Evolutionary conservation across 2,113 vertebrate species (phyloP), one percentile per base, ranked within the genome.

Genomic region (Rhinogobius similis): DNA sequence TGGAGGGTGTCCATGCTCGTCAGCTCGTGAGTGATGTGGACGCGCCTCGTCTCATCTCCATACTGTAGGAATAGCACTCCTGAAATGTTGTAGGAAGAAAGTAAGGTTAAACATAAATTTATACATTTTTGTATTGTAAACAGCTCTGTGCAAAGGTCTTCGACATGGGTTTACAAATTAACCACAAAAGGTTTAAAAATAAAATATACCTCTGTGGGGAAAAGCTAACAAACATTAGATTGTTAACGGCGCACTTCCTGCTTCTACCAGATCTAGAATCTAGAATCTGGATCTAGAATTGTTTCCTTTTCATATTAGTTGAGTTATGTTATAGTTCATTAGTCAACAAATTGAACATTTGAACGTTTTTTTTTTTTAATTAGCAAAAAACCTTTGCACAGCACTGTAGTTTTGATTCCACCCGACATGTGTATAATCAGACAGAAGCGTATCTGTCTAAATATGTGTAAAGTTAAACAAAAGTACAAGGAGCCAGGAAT

Each of bases 21-120:
- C 89, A 99, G 93, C 93, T 99, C 98, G 10, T 99, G 98, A 46
- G 98, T 99, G 90, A 99, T 98, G 93, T 99, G 98, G 69, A 99
- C 98, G 0, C 98, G 94, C 32, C 98, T 87, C 0, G 97, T 99
- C 92, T 99, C 98, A 14, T 99, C 98, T 16, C 98, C 98, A 0
- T 96, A 98, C 92, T 99, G 98, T 84, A 99, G 94, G 91, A 99
- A 99, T 70, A 99, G 95, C 82, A 99, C 96, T 24, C 97, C 98
- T 98, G 72, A 44, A 23, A 64, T n/a, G 68, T n/a, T 1, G 23
- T 36, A 2, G 29, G 41, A 56, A 65, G 65, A 72, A 46, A 39
- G 1, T 5, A 58, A 38, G 70, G 64, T 70, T 21, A 67, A 24
- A 68, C 20, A 74, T 56, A 1, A 36, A 44, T 9, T 29, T 39